A percentile compares a stretch with the other conserved stretches of the same genome.
Evolutionary conservation across 53 echinoderm and acorn worm species (phyloP).

Genomic region (Mesocentrotus franciscanus): DNA sequence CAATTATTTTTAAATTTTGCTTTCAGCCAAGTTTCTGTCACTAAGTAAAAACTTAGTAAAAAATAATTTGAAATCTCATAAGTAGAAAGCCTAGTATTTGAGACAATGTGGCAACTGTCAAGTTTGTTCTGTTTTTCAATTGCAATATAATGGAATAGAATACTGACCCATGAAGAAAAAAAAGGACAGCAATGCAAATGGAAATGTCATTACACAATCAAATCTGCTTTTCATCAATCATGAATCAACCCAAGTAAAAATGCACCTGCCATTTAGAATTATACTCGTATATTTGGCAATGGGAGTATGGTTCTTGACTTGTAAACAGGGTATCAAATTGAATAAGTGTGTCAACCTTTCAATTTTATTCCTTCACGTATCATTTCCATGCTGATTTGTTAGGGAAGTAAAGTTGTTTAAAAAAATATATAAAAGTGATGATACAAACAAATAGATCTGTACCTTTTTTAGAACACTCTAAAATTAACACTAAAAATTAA

Average conservation of each 20-base stretch:
- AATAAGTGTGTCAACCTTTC: neutral
- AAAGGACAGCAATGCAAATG: neutral
- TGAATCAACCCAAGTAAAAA: neutral
- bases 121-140: neutral
- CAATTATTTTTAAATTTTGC: neutral
- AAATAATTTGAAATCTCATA: neutral
- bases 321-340: neutral
- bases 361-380: neutral
- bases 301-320: neutral
- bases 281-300: neutral
- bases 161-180: neutral
- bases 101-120: neutral
- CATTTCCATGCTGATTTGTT: neutral
- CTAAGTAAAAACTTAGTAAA: neutral
- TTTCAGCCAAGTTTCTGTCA: neutral
- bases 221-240: neutral
- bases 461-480: too few species aligned
- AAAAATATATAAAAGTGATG: too few species aligned
- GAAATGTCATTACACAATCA: neutral
- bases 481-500: too few species aligned
- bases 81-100: neutral
- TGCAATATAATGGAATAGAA: neutral
- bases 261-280: neutral
- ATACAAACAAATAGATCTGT: too few species aligned
- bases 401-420: too few species aligned